Conservation (phyloP, 2,888 invertebrate species). For the Drosophila mimetica region DNA sequence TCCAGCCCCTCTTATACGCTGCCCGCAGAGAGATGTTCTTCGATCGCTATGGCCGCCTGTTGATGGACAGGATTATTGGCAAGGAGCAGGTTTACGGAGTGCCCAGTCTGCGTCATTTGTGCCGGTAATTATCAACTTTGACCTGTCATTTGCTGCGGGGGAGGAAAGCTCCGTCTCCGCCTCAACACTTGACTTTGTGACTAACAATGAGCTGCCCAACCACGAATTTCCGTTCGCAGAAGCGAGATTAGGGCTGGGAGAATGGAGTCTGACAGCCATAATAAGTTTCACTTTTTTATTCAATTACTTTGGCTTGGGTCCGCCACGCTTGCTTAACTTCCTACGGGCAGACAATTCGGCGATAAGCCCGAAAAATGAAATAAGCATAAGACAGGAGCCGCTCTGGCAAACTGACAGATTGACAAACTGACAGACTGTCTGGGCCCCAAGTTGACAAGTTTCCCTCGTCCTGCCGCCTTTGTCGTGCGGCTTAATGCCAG, state of each 20-base stretch:
- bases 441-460: constrained; percentile 38
- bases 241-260: constrained; percentile 26
- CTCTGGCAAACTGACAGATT: constrained; percentile 25
- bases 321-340: constrained; percentile 62
- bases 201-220: constrained; percentile 19
- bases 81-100: constrained; percentile 84
- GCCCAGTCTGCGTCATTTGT: constrained; percentile 90
- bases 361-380: constrained; percentile 72
- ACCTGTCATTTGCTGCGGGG: constrained; percentile 3
- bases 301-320: constrained; percentile 69
- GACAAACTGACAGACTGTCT: constrained; percentile 28
- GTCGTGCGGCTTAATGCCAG: constrained; percentile 44
- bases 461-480: constrained; percentile 26
- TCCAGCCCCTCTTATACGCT: constrained; percentile 77
- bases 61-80: constrained; percentile 82
- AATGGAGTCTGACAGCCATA: constrained; percentile 57
- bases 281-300: constrained; percentile 70
- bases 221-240: too few species aligned
- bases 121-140: constrained; percentile 84
- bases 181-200: constrained; percentile 29
- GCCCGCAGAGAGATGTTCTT: constrained; percentile 82
- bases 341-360: constrained; percentile 51
- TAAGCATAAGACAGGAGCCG: constrained; percentile 57
- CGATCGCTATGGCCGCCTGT: constrained; percentile 81
- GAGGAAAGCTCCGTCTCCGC: constrained; percentile 32